These are phyloP conservation scores for Brachyptera risi DNA, from an alignment of 2,888 invertebrate genomes.

Conservation along the genomic window DNA sequence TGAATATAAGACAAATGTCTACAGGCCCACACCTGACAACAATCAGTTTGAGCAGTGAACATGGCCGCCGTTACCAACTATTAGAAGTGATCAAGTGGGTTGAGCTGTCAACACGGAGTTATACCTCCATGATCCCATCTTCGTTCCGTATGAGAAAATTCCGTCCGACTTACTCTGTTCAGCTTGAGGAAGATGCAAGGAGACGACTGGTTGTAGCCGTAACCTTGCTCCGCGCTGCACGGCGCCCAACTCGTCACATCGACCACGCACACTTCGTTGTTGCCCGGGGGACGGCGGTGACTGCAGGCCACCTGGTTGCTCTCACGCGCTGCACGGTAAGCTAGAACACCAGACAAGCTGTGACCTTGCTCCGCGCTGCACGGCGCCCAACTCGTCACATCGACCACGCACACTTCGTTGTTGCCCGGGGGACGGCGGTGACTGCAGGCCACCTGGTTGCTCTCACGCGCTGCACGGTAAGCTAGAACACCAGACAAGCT, in stretches of 20 bases:
- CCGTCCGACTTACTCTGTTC: slow-evolving; percentile 59
- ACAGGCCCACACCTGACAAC: no score
- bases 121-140: no score
- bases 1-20: no score
- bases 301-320: slow-evolving; percentile 54
- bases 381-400: slow-evolving; percentile 47
- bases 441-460: slow-evolving; percentile 53
- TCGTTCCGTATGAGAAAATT: neutral
- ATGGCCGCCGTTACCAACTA: no score
- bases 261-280: slow-evolving; percentile 54
- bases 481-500: slow-evolving; percentile 54
- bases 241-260: slow-evolving; percentile 47
- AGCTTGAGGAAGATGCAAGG: slow-evolving; percentile 84
- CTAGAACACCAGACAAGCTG: slow-evolving; percentile 55
- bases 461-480: slow-evolving; percentile 35
- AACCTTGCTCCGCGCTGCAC: slow-evolving; percentile 52
- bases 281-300: slow-evolving; percentile 46
- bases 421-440: slow-evolving; percentile 46
- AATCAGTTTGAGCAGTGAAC: no score
- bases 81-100: no score
- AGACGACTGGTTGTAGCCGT: slow-evolving; percentile 65
- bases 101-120: no score
- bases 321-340: slow-evolving; percentile 35
- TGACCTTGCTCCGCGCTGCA: slow-evolving; percentile 54
- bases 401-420: slow-evolving; percentile 54